These are phyloP conservation scores for Arctocebus calabarensis DNA, from an alignment of 2,797 vertebrate genomes.

Conservation along the genomic window DNA sequence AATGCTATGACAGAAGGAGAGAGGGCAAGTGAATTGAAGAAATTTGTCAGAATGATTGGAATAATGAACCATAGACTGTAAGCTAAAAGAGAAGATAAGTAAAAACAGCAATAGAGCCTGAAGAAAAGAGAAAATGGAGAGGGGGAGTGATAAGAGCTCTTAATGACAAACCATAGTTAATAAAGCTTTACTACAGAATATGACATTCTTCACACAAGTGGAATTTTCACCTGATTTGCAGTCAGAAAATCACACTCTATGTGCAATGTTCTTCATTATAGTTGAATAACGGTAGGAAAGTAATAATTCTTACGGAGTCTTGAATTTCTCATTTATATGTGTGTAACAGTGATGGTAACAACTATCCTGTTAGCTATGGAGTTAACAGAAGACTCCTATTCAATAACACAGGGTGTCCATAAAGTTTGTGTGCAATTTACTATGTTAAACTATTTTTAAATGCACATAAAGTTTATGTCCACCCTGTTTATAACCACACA, in stretches of 20 bases:
- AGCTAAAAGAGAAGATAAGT: neutral
- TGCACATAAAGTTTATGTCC: too few species aligned
- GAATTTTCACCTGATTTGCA: slow-evolving; percentile 36
- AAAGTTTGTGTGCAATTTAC: too few species aligned
- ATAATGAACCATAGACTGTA: neutral
- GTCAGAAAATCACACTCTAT: slow-evolving; percentile 25
- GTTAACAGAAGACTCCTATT: slow-evolving; percentile 10
- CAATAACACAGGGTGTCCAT: neutral
- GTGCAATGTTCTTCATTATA: neutral
- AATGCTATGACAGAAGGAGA: neutral
- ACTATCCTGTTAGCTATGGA: neutral
- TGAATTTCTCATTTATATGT: slow-evolving; percentile 21
- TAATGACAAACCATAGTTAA: neutral
- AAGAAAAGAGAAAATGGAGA: neutral
- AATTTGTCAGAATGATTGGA: neutral
- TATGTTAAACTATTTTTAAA: too few species aligned
- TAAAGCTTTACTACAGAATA: slow-evolving; percentile 5
- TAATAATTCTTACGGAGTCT: neutral
- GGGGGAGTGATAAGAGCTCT: neutral
- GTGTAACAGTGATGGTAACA: neutral
- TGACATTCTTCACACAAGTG: neutral
- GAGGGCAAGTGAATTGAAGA: neutral
- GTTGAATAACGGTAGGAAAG: neutral
- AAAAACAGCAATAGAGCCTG: neutral
- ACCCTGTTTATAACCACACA: neutral